phyloP scores from a whole-genome alignment of 2,113 vertebrate species.

The Aleadryas rufinucha region DNA sequence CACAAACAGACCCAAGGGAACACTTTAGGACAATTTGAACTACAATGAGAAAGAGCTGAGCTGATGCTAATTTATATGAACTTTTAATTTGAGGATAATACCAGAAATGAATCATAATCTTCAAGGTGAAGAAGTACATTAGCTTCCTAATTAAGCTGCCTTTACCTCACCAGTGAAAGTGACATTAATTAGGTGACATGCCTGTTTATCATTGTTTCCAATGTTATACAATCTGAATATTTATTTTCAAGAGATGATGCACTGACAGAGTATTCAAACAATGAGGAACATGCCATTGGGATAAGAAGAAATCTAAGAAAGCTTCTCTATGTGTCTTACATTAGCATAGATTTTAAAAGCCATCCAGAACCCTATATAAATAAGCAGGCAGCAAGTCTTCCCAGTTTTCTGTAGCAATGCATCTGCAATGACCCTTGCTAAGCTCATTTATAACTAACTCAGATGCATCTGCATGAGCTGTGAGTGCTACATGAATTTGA shows the following conservation, averaged over 20 bases:
- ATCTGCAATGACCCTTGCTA: neutral
- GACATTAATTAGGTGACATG: conserved; percentile 62
- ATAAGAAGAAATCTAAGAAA: neutral
- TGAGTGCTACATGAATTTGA: neutral
- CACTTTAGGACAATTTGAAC: conserved; percentile 54
- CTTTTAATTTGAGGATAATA: conserved; percentile 72
- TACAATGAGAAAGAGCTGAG: conserved; percentile 34
- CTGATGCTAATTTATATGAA: conserved; percentile 56
- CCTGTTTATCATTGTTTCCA: neutral
- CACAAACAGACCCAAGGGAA: conserved; percentile 55
- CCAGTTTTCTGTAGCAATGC: neutral
- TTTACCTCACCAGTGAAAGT: conserved; percentile 65
- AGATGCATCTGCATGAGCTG: neutral
- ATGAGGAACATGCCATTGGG: neutral
- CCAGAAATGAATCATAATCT: conserved; percentile 65
- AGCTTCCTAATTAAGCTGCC: conserved; percentile 31
- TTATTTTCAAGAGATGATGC: neutral
- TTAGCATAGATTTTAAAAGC: neutral
- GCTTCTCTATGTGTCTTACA: neutral
- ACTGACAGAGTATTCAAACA: neutral
- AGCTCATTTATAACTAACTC: neutral
- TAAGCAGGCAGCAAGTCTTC: neutral
- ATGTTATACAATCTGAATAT: neutral
- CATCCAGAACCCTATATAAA: neutral
- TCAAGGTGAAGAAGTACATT: conserved; percentile 64